These are phyloP conservation scores for Sciurus niger DNA, from an alignment of 2,113 vertebrate genomes.

Conservation along the genomic window DNA sequence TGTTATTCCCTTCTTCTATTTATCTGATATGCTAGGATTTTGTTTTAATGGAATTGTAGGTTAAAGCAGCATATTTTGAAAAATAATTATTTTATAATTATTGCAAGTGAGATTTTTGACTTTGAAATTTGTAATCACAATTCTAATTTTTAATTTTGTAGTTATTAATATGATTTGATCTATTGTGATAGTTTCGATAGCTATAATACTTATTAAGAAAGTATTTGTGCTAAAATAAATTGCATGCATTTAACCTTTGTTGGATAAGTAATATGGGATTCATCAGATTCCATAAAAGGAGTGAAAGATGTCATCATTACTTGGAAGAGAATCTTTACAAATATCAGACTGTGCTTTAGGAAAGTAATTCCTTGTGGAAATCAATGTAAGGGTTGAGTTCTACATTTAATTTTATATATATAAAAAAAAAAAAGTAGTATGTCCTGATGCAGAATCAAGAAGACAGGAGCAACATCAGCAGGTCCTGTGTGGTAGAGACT, in stretches of 20 bases:
- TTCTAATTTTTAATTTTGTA: neutral
- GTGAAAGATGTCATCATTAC: neutral
- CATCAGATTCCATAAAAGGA: neutral
- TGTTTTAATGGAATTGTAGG: neutral
- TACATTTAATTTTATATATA: neutral
- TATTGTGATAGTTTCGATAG: neutral
- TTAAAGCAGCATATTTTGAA: neutral
- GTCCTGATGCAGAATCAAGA: neutral
- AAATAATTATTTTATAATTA: neutral
- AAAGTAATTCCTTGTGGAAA: neutral
- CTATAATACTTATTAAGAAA: neutral
- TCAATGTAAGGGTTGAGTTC: neutral
- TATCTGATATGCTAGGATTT: neutral
- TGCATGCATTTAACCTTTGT: neutral
- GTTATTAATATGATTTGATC: neutral
- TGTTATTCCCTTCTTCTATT: neutral
- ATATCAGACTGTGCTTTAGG: neutral
- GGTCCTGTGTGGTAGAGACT: neutral
- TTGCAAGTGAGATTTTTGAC: neutral
- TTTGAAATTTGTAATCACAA: neutral
- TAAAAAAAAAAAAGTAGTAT: neutral
- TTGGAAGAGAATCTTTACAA: neutral
- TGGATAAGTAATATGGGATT: neutral
- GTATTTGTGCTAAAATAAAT: neutral
- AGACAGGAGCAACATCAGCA: neutral